Percentiles rank a stretch among this genome's conserved stretches.
These are phyloP conservation scores for Meleagris gallopavo DNA, from an alignment of 2,113 vertebrate genomes.

Conservation along the genomic window DNA sequence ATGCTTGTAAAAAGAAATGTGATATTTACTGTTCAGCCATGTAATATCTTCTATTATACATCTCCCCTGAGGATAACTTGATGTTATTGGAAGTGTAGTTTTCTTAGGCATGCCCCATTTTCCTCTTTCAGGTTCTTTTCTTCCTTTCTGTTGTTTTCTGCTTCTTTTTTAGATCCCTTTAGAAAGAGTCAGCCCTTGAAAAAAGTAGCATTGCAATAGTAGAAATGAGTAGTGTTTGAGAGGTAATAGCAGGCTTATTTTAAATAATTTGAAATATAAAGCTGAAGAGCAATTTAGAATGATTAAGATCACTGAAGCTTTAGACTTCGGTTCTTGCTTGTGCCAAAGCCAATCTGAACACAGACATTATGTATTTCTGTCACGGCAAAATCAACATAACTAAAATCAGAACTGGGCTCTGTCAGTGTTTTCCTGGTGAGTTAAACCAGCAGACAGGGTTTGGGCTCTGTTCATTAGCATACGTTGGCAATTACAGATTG, in stretches of 20 bases:
- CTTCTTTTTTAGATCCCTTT: neutral
- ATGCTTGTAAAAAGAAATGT: slow-evolving; percentile 65
- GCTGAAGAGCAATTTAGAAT: neutral
- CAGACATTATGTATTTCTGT: neutral
- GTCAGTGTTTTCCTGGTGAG: neutral
- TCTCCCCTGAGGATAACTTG: neutral
- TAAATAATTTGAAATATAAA: neutral
- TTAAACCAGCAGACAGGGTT: neutral
- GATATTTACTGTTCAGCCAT: slow-evolving; percentile 67
- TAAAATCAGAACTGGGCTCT: neutral
- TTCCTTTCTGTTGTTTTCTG: neutral
- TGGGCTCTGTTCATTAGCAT: neutral
- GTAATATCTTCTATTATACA: slow-evolving; percentile 65
- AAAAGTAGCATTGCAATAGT: neutral
- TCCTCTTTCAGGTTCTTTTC: neutral
- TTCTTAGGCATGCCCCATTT: slow-evolving; percentile 1
- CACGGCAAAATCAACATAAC: neutral
- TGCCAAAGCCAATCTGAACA: neutral
- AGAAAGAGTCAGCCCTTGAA: neutral
- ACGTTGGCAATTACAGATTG: neutral
- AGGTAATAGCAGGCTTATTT: neutral
- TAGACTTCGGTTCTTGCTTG: neutral
- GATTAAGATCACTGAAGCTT: neutral
- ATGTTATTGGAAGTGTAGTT: neutral
- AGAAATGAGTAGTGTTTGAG: neutral